These are phyloP conservation scores for Dicranocentrus wangi DNA, from an alignment of 2,888 invertebrate species.

Conservation along the genomic window DNA sequence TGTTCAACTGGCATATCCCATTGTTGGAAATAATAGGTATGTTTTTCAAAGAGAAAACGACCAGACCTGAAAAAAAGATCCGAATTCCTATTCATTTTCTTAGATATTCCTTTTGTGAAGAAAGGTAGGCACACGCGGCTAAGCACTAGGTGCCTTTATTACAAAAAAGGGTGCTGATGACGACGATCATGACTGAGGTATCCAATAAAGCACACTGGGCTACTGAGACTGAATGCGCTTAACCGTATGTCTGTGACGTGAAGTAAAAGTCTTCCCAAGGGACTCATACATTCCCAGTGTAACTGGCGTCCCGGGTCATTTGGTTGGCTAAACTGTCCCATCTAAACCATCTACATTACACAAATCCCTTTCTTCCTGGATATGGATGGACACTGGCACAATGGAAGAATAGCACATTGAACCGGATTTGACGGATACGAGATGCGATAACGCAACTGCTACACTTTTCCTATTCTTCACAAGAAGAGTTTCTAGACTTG, in stretches of 20 bases:
- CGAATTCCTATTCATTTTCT: no score
- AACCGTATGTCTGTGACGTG: conserved; percentile 15
- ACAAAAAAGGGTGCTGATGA: conserved; percentile 7
- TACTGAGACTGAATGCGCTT: not conserved
- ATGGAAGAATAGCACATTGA: conserved; percentile 12
- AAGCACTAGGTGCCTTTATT: no score
- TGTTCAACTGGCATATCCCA: no score
- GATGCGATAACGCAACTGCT: conserved; percentile 16
- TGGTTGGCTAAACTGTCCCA: conserved; percentile 65
- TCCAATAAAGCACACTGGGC: conserved; percentile 7
- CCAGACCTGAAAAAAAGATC: no score
- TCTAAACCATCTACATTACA: conserved; percentile 27
- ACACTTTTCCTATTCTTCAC: not conserved
- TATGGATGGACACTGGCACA: not conserved
- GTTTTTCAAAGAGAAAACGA: no score
- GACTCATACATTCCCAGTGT: conserved; percentile 58
- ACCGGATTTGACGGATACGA: not conserved
- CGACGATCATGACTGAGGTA: conserved; percentile 6
- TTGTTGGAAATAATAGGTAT: no score
- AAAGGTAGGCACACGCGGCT: no score
- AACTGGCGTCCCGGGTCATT: conserved; percentile 66
- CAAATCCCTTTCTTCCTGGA: conserved; percentile 6
- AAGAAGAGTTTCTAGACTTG: not conserved
- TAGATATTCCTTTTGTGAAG: no score
- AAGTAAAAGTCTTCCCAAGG: conserved; percentile 49